These are phyloP conservation scores for Sarcophaga caerulescens DNA, from an alignment of 2,888 invertebrate genomes.

Conservation along the genomic window DNA sequence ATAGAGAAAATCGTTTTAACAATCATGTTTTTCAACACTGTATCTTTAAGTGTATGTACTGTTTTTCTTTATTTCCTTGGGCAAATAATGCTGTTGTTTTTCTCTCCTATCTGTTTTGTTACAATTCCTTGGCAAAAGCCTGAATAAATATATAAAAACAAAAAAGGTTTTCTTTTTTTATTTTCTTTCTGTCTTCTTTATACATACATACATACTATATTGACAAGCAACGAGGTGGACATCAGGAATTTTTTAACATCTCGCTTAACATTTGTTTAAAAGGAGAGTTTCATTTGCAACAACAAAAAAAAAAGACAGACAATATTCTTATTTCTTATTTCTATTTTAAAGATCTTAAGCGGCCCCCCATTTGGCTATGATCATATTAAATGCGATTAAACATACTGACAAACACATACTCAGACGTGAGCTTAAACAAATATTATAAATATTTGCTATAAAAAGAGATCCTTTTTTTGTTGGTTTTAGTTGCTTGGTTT, in stretches of 20 bases:
- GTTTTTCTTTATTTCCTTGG: constrained; percentile 23
- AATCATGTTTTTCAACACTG: constrained; percentile 65
- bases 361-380: constrained; percentile 67
- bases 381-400: constrained; percentile 64
- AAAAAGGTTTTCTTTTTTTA: constrained; percentile 8
- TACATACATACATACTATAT: neutral
- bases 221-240: constrained; percentile 67
- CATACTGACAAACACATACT: neutral
- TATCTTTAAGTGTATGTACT: constrained; percentile 35
- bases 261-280: constrained; percentile 53
- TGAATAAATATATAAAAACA: constrained; percentile 4
- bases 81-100: constrained; percentile 15
- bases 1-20: constrained; percentile 23
- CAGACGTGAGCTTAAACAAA: neutral
- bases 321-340: constrained; percentile 55
- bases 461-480: neutral
- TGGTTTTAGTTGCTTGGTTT: constrained; percentile 27
- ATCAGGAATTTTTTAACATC: constrained; percentile 64
- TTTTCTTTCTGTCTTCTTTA: neutral
- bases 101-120: constrained; percentile 9
- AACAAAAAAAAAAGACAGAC: neutral
- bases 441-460: constrained; percentile 9
- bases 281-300: constrained; percentile 18
- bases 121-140: constrained; percentile 41
- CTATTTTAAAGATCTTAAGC: constrained; percentile 60